Conservation (phyloP, 2,113 vertebrate species). For the Cervus canadensis region DNA sequence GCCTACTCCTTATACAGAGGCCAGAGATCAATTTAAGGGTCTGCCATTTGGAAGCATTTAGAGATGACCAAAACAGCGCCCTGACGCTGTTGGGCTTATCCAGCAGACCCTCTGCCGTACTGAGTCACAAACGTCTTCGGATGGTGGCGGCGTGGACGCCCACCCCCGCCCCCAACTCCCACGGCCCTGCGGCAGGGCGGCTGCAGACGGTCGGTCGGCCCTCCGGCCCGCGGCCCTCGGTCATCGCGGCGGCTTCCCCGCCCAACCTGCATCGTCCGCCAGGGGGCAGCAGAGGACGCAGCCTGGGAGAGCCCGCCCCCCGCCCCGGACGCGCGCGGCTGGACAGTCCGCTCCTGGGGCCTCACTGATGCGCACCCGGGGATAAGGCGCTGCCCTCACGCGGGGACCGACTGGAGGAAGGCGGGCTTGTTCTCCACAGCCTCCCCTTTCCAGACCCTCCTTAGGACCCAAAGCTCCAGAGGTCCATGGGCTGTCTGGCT, state of each 20-base stretch:
- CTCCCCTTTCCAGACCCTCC: neutral
- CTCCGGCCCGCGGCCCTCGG: rapidly evolving
- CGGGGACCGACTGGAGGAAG: rapidly evolving
- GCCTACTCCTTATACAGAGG: rapidly evolving
- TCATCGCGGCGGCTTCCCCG: neutral
- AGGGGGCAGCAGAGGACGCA: conserved; percentile 20
- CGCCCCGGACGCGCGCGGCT: rapidly evolving
- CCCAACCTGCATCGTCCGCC: rapidly evolving
- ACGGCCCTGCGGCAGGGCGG: rapidly evolving
- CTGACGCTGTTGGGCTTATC: neutral
- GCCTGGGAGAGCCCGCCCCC: neutral
- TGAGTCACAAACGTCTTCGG: too few relatives aligned
- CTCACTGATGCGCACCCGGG: neutral
- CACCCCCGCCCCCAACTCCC: rapidly evolving
- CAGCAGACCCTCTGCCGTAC: neutral
- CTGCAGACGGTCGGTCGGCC: rapidly evolving
- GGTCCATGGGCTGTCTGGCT: too few relatives aligned
- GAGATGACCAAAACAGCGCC: neutral
- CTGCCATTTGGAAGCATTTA: neutral
- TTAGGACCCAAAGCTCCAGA: rapidly evolving
- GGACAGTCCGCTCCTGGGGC: rapidly evolving
- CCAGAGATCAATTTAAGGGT: rapidly evolving
- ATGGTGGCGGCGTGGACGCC: too few relatives aligned
- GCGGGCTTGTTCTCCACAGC: rapidly evolving
- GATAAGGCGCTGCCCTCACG: rapidly evolving